phyloP scores from a whole-genome alignment of 2,888 invertebrate genomes.

The Hoplodrina ambigua region DNA sequence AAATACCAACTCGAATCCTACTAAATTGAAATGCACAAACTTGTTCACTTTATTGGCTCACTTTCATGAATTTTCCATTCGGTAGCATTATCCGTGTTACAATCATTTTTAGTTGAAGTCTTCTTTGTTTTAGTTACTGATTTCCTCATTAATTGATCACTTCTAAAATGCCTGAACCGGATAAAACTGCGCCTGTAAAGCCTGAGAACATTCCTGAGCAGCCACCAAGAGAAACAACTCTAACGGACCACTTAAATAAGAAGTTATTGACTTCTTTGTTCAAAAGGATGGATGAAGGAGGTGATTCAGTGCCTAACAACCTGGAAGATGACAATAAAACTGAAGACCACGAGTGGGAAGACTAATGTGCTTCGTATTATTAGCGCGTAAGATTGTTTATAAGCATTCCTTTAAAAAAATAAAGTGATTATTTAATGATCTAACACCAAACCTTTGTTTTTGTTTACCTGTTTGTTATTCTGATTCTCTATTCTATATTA shows the following conservation, averaged over 20 bases:
- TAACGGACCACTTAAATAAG: constrained; percentile 93
- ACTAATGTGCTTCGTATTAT: constrained; percentile 59
- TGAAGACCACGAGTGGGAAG: constrained; percentile 84
- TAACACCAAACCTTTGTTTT: constrained; percentile 22
- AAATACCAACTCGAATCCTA: constrained; percentile 32
- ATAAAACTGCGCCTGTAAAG: constrained; percentile 70
- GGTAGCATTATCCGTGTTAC: background rate
- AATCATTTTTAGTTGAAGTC: constrained; percentile 14
- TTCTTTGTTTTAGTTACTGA: constrained; percentile 37
- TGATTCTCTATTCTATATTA: background rate
- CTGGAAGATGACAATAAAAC: constrained; percentile 78
- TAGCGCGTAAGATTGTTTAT: constrained; percentile 50
- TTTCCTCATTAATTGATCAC: constrained; percentile 30
- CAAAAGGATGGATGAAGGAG: constrained; percentile 89
- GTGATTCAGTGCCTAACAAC: constrained; percentile 78
- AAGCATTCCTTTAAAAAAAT: constrained; percentile 56
- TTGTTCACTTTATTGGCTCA: background rate
- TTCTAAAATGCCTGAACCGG: constrained; percentile 81
- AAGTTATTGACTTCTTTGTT: constrained; percentile 91
- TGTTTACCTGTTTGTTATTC: constrained; percentile 15
- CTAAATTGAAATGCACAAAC: constrained; percentile 43
- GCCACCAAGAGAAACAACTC: constrained; percentile 88
- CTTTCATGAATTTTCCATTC: constrained; percentile 13
- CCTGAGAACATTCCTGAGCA: constrained; percentile 73
- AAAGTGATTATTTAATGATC: constrained; percentile 37